phyloP scores from a whole-genome alignment of 2,797 vertebrate genomes.

The Acestrorhynchus altus region DNA sequence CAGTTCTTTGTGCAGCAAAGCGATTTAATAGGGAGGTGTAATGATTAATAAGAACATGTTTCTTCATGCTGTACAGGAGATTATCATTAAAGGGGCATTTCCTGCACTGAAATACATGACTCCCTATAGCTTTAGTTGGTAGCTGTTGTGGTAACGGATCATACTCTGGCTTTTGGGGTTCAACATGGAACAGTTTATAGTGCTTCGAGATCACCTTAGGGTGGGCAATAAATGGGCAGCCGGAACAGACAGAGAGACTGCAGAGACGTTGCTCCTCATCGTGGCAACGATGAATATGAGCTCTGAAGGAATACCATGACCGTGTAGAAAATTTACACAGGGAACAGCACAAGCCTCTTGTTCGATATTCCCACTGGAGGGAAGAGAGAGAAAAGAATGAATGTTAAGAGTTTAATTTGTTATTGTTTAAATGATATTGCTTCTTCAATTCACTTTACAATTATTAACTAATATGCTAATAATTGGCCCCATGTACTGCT shows the following conservation, averaged over 20 bases:
- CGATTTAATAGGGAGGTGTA: constrained; percentile 81
- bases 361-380: constrained; percentile 88
- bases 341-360: constrained; percentile 89
- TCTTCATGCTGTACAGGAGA: constrained; percentile 91
- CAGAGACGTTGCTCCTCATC: constrained; percentile 86
- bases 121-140: constrained; percentile 57
- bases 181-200: constrained; percentile 87
- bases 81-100: constrained; percentile 88
- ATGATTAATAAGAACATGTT: constrained; percentile 93
- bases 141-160: constrained; percentile 46
- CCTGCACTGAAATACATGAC: constrained; percentile 85
- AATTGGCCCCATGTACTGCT: too few relatives aligned
- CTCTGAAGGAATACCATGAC: constrained; percentile 86
- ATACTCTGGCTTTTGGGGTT: constrained; percentile 55
- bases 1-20: constrained; percentile 83
- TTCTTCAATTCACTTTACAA: too few relatives aligned
- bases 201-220: constrained; percentile 88
- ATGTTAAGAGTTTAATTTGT: neutral
- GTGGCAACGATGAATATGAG: constrained; percentile 88
- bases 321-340: constrained; percentile 93
- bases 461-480: too few relatives aligned
- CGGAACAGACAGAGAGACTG: constrained; percentile 85
- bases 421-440: neutral
- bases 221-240: constrained; percentile 87
- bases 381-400: neutral